Percentiles rank a stretch among this genome's conserved stretches.
phyloP scores from a whole-genome alignment of 2,888 invertebrate genomes.

The Monochamus alternatus region DNA sequence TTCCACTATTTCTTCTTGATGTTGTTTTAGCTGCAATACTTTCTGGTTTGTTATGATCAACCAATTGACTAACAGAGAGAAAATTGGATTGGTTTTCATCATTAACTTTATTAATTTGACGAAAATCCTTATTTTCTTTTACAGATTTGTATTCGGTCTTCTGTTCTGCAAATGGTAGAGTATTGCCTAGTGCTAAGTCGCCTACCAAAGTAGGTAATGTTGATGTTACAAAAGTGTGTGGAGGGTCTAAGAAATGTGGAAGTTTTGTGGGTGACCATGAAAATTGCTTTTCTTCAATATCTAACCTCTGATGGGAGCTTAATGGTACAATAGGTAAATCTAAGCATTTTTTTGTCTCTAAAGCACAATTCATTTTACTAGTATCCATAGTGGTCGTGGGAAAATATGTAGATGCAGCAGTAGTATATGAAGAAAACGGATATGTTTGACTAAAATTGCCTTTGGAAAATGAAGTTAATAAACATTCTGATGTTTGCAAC shows the following conservation, averaged over 20 bases:
- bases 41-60: slow-evolving; percentile 72
- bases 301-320: slow-evolving; percentile 60
- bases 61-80: slow-evolving; percentile 78
- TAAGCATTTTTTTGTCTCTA: slow-evolving; percentile 55
- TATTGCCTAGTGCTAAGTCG: slow-evolving; percentile 73
- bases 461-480: slow-evolving; percentile 71
- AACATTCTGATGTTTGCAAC: slow-evolving; percentile 68
- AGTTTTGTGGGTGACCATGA: slow-evolving; percentile 75
- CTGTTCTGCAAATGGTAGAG: slow-evolving; percentile 60
- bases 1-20: slow-evolving; percentile 63
- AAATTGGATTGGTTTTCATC: slow-evolving; percentile 71
- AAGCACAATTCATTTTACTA: slow-evolving; percentile 51
- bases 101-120: slow-evolving; percentile 46
- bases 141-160: slow-evolving; percentile 61
- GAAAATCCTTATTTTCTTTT: slow-evolving; percentile 47
- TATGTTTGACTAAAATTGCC: slow-evolving; percentile 61
- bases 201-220: slow-evolving; percentile 77
- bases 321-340: slow-evolving; percentile 57
- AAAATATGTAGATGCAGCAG: slow-evolving; percentile 59
- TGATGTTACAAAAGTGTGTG: slow-evolving; percentile 71
- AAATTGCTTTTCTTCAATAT: slow-evolving; percentile 72
- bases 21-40: slow-evolving; percentile 57
- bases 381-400: slow-evolving; percentile 58
- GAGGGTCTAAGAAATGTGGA: slow-evolving; percentile 68
- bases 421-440: slow-evolving; percentile 57